Base-by-base conservation (phyloP, 2,888 invertebrate species). In the Tenthredo scrophulariae region DNA sequence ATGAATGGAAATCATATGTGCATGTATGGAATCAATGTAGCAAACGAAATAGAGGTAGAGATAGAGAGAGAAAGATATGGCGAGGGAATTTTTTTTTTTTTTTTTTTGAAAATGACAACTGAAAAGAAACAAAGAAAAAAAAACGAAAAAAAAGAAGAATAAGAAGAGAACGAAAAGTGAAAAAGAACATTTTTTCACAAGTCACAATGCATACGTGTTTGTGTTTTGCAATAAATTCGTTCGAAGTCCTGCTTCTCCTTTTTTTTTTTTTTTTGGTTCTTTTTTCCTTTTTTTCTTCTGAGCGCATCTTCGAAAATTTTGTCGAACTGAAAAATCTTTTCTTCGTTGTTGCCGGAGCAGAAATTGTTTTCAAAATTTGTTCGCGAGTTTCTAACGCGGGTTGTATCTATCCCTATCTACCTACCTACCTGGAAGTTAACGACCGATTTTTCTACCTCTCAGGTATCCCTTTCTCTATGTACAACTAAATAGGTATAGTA, bases 361-460 rank as follows among this genome's bases (percentile, higher is more conserved):
- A 13, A 43, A 43, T 43, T 13, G 13, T 2, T 13, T 43, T 43
- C 10, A 13, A 43, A 43, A 43, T 2, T 43, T 43, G 43, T 43
- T 13, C 43, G 43, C 43, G 13, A 43, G 13, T 43, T 43, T 43
- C 13, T 10, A 43, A 43, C 43, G 43, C 10, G 43, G 13, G 43
- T 43, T 43, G 13, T 13, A 0, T 13, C 15, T 15, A 46, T 46
- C 40, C 40, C 50, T 50, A 18, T 4, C 37, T 43, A 58, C 58
- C 58, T 13, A 62, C 13, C 10, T 62, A 62, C 62, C 62, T 62
- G 26, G 13, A 26, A 62, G 62, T 62, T 62, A 62, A 62, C 62
- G 62, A 62, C 62, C 26, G 62, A 62, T 62, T 62, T 62, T 62
- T 62, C 62, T 26, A 29, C 22, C 62, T 62, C 62, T 54, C 54